Evolutionary conservation across 2,888 invertebrate genomes (phyloP).

Genomic region (Protula sp.): DNA sequence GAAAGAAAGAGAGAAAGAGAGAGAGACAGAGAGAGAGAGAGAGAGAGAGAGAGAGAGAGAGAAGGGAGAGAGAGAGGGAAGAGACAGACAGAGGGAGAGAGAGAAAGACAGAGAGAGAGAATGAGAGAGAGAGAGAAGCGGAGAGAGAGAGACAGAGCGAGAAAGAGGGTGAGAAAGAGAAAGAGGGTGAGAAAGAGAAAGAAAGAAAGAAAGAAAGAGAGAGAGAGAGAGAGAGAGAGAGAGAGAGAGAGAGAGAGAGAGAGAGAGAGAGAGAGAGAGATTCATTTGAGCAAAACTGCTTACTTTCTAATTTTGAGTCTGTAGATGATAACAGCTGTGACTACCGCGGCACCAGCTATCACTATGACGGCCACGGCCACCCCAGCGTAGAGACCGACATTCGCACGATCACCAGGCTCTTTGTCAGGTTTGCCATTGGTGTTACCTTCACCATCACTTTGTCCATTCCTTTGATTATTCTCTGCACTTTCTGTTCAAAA

Average conservation of each 20-base stretch:
- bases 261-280: background rate
- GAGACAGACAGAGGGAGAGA: too few relatives aligned
- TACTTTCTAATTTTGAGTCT: background rate
- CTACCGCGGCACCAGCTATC: background rate
- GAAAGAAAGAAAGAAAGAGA: background rate
- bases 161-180: too few relatives aligned
- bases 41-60: background rate
- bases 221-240: background rate
- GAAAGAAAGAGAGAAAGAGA: background rate
- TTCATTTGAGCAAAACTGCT: too few relatives aligned
- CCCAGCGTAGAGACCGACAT: too few relatives aligned
- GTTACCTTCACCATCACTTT: too few relatives aligned
- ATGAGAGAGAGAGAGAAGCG: background rate
- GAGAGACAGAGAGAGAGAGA: background rate
- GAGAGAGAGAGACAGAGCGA: too few relatives aligned
- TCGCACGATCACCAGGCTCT: too few relatives aligned
- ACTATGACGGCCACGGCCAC: background rate
- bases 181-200: too few relatives aligned
- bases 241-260: conserved; percentile 5
- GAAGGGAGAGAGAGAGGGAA: background rate
- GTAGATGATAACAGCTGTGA: background rate
- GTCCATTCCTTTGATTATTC: too few relatives aligned
- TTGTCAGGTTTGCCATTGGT: too few relatives aligned
- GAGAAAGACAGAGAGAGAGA: background rate
- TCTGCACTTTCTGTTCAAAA: too few relatives aligned